Percentiles rank a stretch among this genome's conserved stretches.
Evolutionary conservation across 2,888 invertebrate species (phyloP).

Genomic region (Andrena camellia): DNA sequence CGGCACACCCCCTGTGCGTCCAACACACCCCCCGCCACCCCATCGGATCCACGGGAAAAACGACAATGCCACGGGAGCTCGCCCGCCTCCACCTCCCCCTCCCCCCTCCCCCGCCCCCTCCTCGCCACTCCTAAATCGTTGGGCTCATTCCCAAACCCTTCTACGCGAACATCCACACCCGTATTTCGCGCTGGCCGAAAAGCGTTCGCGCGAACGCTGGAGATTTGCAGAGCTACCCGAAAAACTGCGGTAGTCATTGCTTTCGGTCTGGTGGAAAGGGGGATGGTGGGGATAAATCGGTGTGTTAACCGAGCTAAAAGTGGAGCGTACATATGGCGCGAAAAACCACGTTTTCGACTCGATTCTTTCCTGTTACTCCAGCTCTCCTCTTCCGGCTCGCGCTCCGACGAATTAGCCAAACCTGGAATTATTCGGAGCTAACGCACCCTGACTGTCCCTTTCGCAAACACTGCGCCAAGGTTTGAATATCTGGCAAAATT

Average conservation of each 20-base stretch:
- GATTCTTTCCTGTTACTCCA: slow-evolving; percentile 16
- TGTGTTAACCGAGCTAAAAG: slow-evolving; percentile 64
- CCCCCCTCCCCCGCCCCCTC: no score
- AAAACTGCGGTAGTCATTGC: slow-evolving; percentile 70
- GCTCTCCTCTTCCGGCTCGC: neutral
- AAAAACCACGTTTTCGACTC: slow-evolving; percentile 38
- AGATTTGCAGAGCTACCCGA: slow-evolving; percentile 37
- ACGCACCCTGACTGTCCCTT: neutral
- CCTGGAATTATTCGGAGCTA: neutral
- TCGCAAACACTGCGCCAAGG: no score
- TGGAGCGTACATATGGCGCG: slow-evolving; percentile 46
- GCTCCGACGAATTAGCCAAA: slow-evolving; percentile 18
- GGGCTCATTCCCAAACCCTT: slow-evolving; percentile 43
- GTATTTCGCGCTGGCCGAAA: slow-evolving; percentile 56
- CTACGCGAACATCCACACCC: slow-evolving; percentile 37
- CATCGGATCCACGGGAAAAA: slow-evolving; percentile 57
- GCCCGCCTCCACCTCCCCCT: neutral
- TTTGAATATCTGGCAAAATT: neutral
- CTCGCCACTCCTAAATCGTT: slow-evolving; percentile 36
- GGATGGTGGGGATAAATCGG: slow-evolving; percentile 61
- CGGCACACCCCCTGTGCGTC: slow-evolving; percentile 30
- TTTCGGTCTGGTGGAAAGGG: slow-evolving; percentile 31
- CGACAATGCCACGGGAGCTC: slow-evolving; percentile 53
- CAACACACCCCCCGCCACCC: slow-evolving; percentile 31
- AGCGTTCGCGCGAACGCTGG: slow-evolving; percentile 43